A percentile compares a stretch with the other conserved stretches of the same genome.
Conservation (phyloP, 2,113 vertebrate genomes). For the Tiliqua scincoides region DNA sequence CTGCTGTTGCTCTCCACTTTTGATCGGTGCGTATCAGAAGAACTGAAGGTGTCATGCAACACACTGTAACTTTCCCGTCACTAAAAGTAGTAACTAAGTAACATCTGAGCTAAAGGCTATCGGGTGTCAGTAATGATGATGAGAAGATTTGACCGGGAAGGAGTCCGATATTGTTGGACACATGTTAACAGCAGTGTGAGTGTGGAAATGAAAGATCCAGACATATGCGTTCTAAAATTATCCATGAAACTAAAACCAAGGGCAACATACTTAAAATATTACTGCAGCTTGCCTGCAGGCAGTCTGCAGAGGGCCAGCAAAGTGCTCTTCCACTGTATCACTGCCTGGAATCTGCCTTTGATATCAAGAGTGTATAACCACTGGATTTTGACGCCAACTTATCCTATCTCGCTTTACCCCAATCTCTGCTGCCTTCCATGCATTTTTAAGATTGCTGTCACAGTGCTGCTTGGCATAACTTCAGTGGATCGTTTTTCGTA, state of each 20-base stretch:
- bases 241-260: slow-evolving; percentile 66
- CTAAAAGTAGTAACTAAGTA: slow-evolving; percentile 56
- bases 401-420: slow-evolving; percentile 8
- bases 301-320: background rate
- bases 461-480: background rate
- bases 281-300: slow-evolving; percentile 35
- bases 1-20: background rate
- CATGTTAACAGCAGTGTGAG: slow-evolving; percentile 55
- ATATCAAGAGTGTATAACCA: slow-evolving; percentile 30
- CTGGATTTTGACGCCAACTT: background rate
- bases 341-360: slow-evolving; percentile 25
- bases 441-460: background rate
- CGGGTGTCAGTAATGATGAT: slow-evolving; percentile 47
- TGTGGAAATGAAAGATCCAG: slow-evolving; percentile 64
- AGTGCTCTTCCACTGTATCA: background rate
- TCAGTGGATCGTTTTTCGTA: slow-evolving; percentile 29
- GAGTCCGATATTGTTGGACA: slow-evolving; percentile 54
- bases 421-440: rapidly evolving
- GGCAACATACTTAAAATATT: slow-evolving; percentile 65
- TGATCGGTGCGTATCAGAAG: background rate
- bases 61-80: slow-evolving; percentile 31
- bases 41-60: background rate
- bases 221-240: slow-evolving; percentile 74
- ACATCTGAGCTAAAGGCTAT: slow-evolving; percentile 44
- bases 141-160: slow-evolving; percentile 57